These are phyloP conservation scores for Ectobius pallidus DNA, from an alignment of 2,888 invertebrate genomes.

Conservation along the genomic window DNA sequence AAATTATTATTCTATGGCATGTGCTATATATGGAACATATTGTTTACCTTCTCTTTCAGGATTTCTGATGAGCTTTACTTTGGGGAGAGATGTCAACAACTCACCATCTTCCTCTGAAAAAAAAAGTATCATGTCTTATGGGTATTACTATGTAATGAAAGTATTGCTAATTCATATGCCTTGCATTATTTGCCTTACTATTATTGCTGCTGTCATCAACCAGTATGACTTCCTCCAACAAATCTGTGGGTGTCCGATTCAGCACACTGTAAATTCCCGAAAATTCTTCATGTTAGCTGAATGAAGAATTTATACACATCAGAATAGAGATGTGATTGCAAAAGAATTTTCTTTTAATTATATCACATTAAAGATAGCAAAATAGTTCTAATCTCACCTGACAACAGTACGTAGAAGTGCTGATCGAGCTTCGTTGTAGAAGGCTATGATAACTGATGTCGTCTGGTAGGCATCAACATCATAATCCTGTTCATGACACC, in stretches of 20 bases:
- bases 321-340: too few relatives aligned
- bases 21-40: too few relatives aligned
- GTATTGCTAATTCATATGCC: too few relatives aligned
- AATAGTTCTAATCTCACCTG: conserved; percentile 46
- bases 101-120: conserved; percentile 49
- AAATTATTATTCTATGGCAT: too few relatives aligned
- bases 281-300: conserved; percentile 30
- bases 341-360: too few relatives aligned
- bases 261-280: conserved; percentile 46
- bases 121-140: conserved; percentile 7
- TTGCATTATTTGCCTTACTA: conserved; percentile 43
- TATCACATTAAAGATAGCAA: too few relatives aligned
- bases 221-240: conserved; percentile 49
- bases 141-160: background rate
- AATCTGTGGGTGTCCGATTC: conserved; percentile 47
- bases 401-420: conserved; percentile 50
- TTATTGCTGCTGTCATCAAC: conserved; percentile 50
- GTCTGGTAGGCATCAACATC: conserved; percentile 46
- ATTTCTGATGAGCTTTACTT: conserved; percentile 51
- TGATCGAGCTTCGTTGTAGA: conserved; percentile 56
- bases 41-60: conserved; percentile 50
- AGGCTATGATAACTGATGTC: conserved; percentile 56
- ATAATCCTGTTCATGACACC: conserved; percentile 34
- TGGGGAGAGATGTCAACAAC: conserved; percentile 49
- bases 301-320: too few relatives aligned